Conservation (phyloP, 2,113 vertebrate genomes). For the Onychostoma macrolepis region DNA sequence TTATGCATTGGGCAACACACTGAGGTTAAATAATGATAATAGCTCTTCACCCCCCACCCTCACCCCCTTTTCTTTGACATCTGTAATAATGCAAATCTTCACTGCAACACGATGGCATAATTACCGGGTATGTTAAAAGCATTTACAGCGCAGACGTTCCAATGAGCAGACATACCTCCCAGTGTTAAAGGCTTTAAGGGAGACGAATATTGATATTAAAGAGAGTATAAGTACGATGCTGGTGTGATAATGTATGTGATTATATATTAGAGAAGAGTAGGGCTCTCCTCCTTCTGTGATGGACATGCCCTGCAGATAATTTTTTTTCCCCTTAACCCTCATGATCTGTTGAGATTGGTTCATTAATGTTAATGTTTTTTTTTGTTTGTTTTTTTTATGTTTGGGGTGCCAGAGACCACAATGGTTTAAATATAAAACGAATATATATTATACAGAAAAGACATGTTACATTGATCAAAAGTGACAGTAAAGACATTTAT, state of each 20-base stretch:
- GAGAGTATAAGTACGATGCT: slow-evolving; percentile 13
- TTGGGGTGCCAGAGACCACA: not conserved
- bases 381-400: not conserved
- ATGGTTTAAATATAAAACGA: not conserved
- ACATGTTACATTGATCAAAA: not conserved
- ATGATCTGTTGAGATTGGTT: not conserved
- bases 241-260: slow-evolving; percentile 45
- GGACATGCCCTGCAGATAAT: slow-evolving; percentile 31
- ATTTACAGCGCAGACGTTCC: slow-evolving; percentile 64
- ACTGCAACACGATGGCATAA: slow-evolving; percentile 69
- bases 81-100: slow-evolving; percentile 74
- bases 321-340: not conserved
- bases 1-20: slow-evolving; percentile 68
- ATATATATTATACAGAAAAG: not conserved
- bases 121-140: slow-evolving; percentile 61
- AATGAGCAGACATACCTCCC: slow-evolving; percentile 56
- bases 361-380: not conserved
- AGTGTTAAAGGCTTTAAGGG: slow-evolving; percentile 32
- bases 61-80: slow-evolving; percentile 55
- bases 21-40: slow-evolving; percentile 74
- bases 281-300: slow-evolving; percentile 7
- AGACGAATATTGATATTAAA: slow-evolving; percentile 38
- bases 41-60: slow-evolving; percentile 59
- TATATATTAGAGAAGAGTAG: slow-evolving; percentile 25
- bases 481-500: not conserved